A percentile compares a stretch with the other conserved stretches of the same genome.
Conservation (phyloP, 1,140 invertebrate species). For the Calliopsis andreniformis region DNA sequence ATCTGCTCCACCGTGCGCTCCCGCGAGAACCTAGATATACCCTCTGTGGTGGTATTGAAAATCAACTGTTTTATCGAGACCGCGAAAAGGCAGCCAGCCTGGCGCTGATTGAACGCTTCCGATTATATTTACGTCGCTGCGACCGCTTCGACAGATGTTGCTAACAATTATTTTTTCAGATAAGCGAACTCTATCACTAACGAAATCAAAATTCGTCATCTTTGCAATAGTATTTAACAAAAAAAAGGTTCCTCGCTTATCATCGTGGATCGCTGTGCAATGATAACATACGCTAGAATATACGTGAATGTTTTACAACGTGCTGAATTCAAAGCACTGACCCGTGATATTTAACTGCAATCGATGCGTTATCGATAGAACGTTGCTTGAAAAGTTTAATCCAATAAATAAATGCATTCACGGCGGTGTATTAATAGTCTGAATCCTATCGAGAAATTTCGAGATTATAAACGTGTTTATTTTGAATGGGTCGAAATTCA, state of each 20-base stretch:
- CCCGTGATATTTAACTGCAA: not conserved
- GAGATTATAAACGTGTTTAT: not conserved
- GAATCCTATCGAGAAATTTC: not conserved
- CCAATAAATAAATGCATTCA: not conserved
- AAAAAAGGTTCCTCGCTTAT: too few relatives aligned
- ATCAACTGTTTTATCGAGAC: conserved; percentile 25
- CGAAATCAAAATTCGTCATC: too few relatives aligned
- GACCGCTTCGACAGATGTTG: not conserved
- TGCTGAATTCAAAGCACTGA: not conserved
- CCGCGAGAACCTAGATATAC: not conserved
- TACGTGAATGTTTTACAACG: not conserved
- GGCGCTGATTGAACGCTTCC: not conserved
- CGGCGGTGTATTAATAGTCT: not conserved
- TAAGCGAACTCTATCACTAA: too few relatives aligned
- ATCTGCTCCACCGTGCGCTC: not conserved
- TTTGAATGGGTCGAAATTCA: too few relatives aligned
- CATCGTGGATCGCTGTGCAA: too few relatives aligned
- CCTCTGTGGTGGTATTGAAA: conserved; percentile 29
- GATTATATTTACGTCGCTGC: not conserved
- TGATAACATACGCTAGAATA: too few relatives aligned
- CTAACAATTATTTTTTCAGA: too few relatives aligned
- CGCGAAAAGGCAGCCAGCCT: not conserved
- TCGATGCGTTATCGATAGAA: conserved; percentile 11
- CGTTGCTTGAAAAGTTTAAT: conserved; percentile 9
- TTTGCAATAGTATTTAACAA: too few relatives aligned